phyloP scores from a whole-genome alignment of 2,797 vertebrate species.

The Euphonia xanthogaster region DNA sequence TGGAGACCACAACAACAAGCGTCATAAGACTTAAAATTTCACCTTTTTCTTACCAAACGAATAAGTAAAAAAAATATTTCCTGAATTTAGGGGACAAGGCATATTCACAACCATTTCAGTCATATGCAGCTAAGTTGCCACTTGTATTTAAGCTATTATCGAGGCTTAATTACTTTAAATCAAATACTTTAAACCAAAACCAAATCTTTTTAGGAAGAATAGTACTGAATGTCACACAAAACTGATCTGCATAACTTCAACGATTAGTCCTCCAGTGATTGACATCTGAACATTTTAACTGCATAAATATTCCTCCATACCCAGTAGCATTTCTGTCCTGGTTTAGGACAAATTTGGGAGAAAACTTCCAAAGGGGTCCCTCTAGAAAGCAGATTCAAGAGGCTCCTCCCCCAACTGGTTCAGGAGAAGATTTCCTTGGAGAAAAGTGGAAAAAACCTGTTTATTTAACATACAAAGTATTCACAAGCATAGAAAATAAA shows the following conservation, averaged over 20 bases:
- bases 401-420: not conserved
- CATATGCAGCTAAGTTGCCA: not conserved
- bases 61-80: not conserved
- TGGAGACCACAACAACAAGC: not conserved
- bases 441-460: not conserved
- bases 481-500: not conserved
- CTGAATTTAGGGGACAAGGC: not conserved
- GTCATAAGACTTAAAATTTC: not conserved
- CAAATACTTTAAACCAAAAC: not conserved
- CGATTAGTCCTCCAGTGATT: not conserved
- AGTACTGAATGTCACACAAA: not conserved
- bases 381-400: not conserved
- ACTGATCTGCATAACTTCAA: not conserved
- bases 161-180: not conserved
- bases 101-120: not conserved
- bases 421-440: not conserved
- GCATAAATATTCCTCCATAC: not conserved
- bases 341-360: not conserved
- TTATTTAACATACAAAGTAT: not conserved
- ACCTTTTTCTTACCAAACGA: not conserved
- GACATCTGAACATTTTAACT: not conserved
- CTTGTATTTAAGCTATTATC: not conserved
- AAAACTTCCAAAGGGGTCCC: not conserved
- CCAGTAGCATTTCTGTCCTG: not conserved
- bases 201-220: not conserved